Evolutionary conservation across 2,888 invertebrate genomes (phyloP), one percentile per base, ranked within the genome.

Genomic region (Drosophila mercatorum): DNA sequence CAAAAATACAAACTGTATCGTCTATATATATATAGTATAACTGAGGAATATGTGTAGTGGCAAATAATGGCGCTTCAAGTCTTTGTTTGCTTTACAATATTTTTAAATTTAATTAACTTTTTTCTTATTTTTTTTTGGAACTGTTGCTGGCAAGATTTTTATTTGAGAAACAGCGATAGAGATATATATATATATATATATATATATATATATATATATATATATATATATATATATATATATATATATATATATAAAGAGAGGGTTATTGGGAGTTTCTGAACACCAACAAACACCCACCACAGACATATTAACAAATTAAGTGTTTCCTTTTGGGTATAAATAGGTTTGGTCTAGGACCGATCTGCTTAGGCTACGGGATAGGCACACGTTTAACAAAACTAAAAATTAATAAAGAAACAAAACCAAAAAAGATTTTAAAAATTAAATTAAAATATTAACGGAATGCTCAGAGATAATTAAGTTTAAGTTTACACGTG

Each of bases 11-110:
- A 28, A 47, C 14, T 47, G 47, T 63, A 36, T 72, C 62, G 58
- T 67, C 58, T 69, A 49, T 66, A 26, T 74, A 22, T 58, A 71
- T 75, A 61, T 69, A 59, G 58, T 68, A 36, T 75, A 62, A 66
- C 60, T 69, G 77, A 71, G 80, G 59, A 82, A 82, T 81, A 68
- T 72, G 53, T 72, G 57, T 69, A 61, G 62, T 78, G 82, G 75
- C 82, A 78, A 75, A 75, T 66, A 82, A 89, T 88, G 82, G 87
- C 81, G 77, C 68, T 80, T 69, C 60, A 84, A 89, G 89, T 89
- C 88, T 89, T 87, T 81, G 71, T 73, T 77, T 83, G 85, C 79
- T 85, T 78, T 57, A 76, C 68, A 74, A 69, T 72, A 68, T 46
- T 65, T 49, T 22, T 46, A 1, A n/a, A 52, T 62, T 63, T 65